Percentiles rank a stretch among this genome's conserved stretches.
Conservation (phyloP, 2,113 vertebrate genomes). For the Aythya baeri region DNA sequence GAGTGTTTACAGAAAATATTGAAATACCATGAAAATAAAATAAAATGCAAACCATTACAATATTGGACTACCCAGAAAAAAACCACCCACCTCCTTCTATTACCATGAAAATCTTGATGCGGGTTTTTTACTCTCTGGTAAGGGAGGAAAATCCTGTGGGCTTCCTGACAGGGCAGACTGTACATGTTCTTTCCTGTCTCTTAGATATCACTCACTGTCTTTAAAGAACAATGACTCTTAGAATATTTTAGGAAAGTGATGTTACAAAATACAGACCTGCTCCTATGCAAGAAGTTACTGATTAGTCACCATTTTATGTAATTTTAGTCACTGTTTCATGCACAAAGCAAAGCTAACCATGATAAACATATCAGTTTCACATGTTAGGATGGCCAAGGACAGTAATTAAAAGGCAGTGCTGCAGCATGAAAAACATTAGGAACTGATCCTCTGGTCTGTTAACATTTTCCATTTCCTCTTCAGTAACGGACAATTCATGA, state of each 20-base stretch:
- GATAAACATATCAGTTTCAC: neutral
- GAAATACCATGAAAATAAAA: neutral
- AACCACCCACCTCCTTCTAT: neutral
- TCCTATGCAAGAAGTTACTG: neutral
- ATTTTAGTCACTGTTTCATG: neutral
- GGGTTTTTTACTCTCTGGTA: neutral
- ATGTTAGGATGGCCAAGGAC: neutral
- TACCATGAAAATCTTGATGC: neutral
- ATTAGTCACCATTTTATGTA: neutral
- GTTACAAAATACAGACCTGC: neutral
- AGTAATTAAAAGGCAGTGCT: neutral
- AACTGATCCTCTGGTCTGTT: neutral
- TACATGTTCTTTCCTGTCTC: neutral
- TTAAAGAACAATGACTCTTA: neutral
- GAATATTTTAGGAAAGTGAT: neutral
- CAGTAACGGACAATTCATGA: neutral
- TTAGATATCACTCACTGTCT: neutral
- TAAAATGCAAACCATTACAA: neutral
- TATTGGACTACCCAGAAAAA: neutral
- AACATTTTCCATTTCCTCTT: neutral
- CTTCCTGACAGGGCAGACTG: neutral
- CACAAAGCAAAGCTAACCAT: neutral
- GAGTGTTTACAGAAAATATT: neutral
- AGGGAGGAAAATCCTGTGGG: accelerated
- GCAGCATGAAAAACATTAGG: neutral